These are phyloP conservation scores for Rhyacophila evoluta DNA, from an alignment of 2,888 invertebrate genomes.

Conservation along the genomic window DNA sequence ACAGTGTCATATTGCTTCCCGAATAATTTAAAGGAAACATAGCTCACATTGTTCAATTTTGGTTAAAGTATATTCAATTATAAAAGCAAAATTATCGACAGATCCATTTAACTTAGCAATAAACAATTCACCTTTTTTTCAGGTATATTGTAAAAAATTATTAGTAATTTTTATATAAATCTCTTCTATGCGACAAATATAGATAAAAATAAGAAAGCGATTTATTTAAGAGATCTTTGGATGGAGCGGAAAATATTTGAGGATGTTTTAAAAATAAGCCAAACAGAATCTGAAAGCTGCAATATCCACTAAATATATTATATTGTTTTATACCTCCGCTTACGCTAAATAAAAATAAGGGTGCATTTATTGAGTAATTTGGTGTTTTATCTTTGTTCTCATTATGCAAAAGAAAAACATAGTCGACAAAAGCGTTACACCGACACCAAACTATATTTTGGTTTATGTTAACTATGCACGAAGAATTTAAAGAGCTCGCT, in stretches of 20 bases:
- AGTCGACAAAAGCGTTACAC: background rate
- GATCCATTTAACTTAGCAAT: background rate
- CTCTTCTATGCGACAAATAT: background rate
- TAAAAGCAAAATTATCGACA: background rate
- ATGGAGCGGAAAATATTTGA: conserved; percentile 31
- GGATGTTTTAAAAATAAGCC: background rate
- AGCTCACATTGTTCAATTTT: too few relatives aligned
- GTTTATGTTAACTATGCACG: background rate
- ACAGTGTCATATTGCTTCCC: background rate
- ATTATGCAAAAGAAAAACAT: conserved; percentile 25
- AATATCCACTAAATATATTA: background rate
- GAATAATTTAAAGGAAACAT: background rate
- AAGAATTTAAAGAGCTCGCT: background rate
- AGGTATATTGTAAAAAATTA: background rate
- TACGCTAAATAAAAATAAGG: conserved; percentile 42
- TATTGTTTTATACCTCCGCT: conserved; percentile 26
- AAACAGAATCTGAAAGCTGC: background rate
- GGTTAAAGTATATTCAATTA: too few relatives aligned
- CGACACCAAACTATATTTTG: conserved; percentile 7
- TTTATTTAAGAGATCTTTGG: conserved; percentile 37
- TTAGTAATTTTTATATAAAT: background rate
- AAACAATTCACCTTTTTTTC: background rate
- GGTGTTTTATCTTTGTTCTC: conserved; percentile 26
- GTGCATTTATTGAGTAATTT: conserved; percentile 33
- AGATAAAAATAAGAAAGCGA: conserved; percentile 31